Conservation (phyloP, 2,888 invertebrate species). For the Drosophila mimetica region DNA sequence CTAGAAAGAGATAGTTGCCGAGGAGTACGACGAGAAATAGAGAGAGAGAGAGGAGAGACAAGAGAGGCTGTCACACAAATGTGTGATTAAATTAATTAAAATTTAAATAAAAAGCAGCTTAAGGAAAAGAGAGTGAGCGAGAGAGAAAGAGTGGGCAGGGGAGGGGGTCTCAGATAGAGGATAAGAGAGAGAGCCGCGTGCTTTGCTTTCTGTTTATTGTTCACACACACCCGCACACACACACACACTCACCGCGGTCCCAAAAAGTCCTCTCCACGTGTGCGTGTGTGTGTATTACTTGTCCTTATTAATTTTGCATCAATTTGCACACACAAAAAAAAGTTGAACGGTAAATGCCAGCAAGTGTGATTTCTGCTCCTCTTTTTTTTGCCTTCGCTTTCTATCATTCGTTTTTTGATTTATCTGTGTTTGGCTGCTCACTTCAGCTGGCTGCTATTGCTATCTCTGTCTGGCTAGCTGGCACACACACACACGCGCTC, state of each 20-base stretch:
- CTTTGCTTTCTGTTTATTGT: conserved; percentile 67
- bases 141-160: not conserved
- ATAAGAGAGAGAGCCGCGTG: conserved; percentile 33
- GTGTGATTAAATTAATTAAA: conserved; percentile 56
- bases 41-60: not conserved
- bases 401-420: conserved; percentile 22
- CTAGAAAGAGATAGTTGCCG: not conserved
- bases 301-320: conserved; percentile 69
- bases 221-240: conserved; percentile 48
- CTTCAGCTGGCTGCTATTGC: conserved; percentile 9
- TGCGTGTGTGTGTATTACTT: conserved; percentile 22
- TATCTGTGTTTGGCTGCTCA: conserved; percentile 23
- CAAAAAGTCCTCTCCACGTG: conserved; percentile 28
- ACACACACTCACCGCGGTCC: conserved; percentile 33
- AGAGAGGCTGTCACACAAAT: conserved; percentile 34
- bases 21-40: not conserved
- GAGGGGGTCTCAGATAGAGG: not conserved
- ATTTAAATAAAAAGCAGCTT: conserved; percentile 51
- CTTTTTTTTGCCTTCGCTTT: not conserved
- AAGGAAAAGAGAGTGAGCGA: not conserved
- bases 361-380: conserved; percentile 14
- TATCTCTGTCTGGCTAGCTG: conserved; percentile 19
- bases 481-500: conserved; percentile 11
- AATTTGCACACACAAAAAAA: conserved; percentile 50
- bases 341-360: conserved; percentile 19